These are phyloP conservation scores for Tor tambroides DNA, from an alignment of 2,113 vertebrate genomes.

Conservation along the genomic window DNA sequence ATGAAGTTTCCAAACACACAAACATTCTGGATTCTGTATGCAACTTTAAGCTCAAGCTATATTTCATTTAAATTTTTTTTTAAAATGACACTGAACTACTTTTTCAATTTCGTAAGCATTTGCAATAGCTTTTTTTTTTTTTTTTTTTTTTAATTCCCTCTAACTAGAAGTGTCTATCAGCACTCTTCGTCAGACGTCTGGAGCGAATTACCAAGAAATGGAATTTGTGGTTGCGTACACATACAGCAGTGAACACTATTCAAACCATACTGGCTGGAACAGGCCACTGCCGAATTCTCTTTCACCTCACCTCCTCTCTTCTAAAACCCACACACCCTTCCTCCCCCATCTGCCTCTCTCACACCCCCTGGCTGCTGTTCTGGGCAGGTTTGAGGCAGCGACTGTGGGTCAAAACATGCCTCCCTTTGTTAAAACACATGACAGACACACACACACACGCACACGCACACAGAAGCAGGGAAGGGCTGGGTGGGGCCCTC, in stretches of 20 bases:
- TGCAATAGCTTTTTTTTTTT: not conserved
- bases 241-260: conserved; percentile 28
- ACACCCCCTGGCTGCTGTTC: conserved; percentile 31
- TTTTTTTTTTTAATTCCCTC: not conserved
- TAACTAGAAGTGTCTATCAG: not conserved
- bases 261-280: conserved; percentile 37
- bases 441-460: conserved; percentile 28
- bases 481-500: conserved; percentile 34
- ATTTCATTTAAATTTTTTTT: not conserved
- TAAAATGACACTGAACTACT: not conserved
- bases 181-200: not conserved
- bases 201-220: conserved; percentile 3
- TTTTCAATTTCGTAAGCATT: not conserved
- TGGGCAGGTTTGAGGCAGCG: conserved; percentile 62
- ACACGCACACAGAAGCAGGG: conserved; percentile 35
- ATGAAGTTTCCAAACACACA: conserved; percentile 27
- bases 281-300: conserved; percentile 53
- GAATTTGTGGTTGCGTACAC: conserved; percentile 11
- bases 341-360: not conserved
- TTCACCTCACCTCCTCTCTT: conserved; percentile 23
- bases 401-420: conserved; percentile 55
- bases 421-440: not conserved
- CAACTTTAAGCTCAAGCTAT: not conserved
- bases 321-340: not conserved
- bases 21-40: not conserved